A percentile compares a stretch with the other conserved stretches of the same genome.
phyloP scores from a whole-genome alignment of 2,113 vertebrate species.

The Globicephala melas region DNA sequence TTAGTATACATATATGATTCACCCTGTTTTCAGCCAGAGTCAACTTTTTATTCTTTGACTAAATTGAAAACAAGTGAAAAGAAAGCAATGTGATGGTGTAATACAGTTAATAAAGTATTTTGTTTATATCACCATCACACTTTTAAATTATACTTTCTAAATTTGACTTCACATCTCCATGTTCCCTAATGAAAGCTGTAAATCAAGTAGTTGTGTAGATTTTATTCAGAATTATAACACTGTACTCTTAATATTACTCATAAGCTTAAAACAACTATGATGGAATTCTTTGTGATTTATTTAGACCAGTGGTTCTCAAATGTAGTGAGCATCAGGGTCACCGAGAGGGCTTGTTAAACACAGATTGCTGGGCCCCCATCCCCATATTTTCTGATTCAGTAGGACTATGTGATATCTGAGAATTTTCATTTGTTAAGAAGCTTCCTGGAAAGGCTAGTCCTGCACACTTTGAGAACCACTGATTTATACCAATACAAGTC shows the following conservation, averaged over 20 bases:
- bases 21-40: neutral
- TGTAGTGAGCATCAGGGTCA: neutral
- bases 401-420: neutral
- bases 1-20: neutral
- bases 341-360: neutral
- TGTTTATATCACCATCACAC: neutral
- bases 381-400: neutral
- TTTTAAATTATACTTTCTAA: slow-evolving; percentile 23
- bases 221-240: neutral
- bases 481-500: neutral
- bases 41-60: neutral
- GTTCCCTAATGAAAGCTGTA: neutral
- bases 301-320: neutral
- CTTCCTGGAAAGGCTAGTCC: neutral
- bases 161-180: neutral
- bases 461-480: neutral
- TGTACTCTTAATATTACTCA: neutral
- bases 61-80: neutral
- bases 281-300: neutral
- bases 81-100: neutral
- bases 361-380: neutral
- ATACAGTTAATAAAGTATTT: neutral
- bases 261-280: neutral
- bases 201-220: neutral
- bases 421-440: neutral